Percentiles rank a stretch among this genome's conserved stretches.
These are phyloP conservation scores for Thera obeliscata DNA, from an alignment of 2,888 invertebrate species.

Conservation along the genomic window DNA sequence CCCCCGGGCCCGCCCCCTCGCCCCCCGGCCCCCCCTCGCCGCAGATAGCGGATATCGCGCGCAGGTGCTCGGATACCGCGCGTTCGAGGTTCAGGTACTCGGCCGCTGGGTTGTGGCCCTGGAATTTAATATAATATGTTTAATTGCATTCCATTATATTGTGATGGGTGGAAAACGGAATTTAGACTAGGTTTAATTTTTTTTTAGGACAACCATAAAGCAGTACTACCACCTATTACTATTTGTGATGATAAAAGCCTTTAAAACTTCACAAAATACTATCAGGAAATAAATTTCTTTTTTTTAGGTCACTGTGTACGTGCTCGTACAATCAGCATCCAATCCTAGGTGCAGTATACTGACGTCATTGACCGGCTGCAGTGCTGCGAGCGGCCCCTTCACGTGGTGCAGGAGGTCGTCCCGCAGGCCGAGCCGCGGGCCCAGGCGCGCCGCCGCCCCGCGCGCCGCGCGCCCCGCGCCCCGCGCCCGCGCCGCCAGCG, in stretches of 20 bases:
- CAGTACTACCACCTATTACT: too few relatives aligned
- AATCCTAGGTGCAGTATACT: constrained; percentile 6
- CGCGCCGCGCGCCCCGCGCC: constrained; percentile 30
- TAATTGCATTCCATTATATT: background rate
- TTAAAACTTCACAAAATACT: too few relatives aligned
- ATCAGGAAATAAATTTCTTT: too few relatives aligned
- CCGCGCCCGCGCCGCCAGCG: constrained; percentile 57
- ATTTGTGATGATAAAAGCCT: too few relatives aligned
- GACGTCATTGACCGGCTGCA: constrained; percentile 43
- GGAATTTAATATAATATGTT: background rate
- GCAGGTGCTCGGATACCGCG: constrained; percentile 41
- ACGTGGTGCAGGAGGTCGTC: constrained; percentile 40
- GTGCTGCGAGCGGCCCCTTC: constrained; percentile 37
- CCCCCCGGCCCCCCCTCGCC: background rate
- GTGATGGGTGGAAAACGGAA: background rate
- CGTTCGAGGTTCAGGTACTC: constrained; percentile 55
- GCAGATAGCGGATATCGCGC: constrained; percentile 31
- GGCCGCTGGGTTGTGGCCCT: constrained; percentile 62
- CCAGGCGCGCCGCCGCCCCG: constrained; percentile 36
- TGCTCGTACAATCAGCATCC: too few relatives aligned
- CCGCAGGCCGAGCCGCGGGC: constrained; percentile 35
- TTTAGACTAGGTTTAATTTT: too few relatives aligned
- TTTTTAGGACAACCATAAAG: too few relatives aligned
- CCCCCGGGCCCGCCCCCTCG: constrained; percentile 22
- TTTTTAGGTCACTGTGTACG: too few relatives aligned